Evolutionary conservation across 2,113 vertebrate species (phyloP).

Genomic region (Tinamus guttatus): DNA sequence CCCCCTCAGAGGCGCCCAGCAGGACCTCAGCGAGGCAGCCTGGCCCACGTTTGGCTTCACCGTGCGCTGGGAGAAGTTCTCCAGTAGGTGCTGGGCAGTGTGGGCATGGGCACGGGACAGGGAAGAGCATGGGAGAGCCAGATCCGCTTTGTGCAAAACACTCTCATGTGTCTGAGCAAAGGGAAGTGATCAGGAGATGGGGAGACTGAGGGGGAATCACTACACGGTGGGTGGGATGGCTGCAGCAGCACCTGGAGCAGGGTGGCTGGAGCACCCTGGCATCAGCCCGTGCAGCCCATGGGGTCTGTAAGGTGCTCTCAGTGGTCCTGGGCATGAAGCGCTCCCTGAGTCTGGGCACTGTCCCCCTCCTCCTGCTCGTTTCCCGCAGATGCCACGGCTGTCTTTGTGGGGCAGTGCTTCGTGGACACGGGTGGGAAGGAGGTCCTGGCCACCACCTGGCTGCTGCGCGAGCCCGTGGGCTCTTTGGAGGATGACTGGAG

Average conservation of each 20-base stretch:
- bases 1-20: background rate
- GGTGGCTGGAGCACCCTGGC: too few relatives aligned
- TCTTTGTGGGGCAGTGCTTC: constrained; percentile 30
- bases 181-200: background rate
- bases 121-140: background rate
- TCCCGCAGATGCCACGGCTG: background rate
- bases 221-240: background rate
- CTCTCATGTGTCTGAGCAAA: background rate
- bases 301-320: too few relatives aligned
- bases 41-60: constrained; percentile 47
- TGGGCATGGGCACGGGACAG: too few relatives aligned
- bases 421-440: constrained; percentile 23
- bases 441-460: constrained; percentile 1
- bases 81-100: constrained; percentile 28
- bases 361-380: fast-evolving
- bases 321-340: too few relatives aligned
- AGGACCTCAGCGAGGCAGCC: background rate
- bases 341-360: background rate
- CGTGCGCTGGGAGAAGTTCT: constrained; percentile 45
- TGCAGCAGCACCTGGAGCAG: too few relatives aligned
- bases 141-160: background rate
- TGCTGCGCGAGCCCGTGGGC: background rate
- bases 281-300: too few relatives aligned
- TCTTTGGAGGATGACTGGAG: constrained; percentile 44
- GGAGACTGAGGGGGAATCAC: background rate